A percentile compares a stretch with the other conserved stretches of the same genome.
Conservation (phyloP, 2,797 vertebrate species). For the Antennarius maculatus region DNA sequence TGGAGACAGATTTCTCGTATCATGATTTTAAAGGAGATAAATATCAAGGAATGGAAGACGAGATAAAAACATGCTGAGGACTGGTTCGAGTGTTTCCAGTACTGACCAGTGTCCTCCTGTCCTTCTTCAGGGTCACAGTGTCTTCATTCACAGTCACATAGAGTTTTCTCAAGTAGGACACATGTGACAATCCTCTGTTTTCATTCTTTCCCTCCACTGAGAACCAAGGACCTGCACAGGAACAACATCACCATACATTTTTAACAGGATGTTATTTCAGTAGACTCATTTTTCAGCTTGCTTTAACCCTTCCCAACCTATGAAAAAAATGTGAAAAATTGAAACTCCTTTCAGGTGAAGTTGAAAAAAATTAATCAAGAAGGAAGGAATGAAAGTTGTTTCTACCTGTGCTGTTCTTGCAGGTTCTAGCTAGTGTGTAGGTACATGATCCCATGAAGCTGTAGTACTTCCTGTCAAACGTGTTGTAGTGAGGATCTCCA, state of each 20-base stretch:
- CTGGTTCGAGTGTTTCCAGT: neutral
- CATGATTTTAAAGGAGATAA: neutral
- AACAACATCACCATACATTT: neutral
- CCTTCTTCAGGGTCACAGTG: constrained; percentile 82
- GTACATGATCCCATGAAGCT: constrained; percentile 88
- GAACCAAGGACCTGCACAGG: constrained; percentile 82
- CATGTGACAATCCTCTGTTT: constrained; percentile 70
- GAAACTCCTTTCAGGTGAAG: neutral
- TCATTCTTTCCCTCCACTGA: constrained; percentile 84
- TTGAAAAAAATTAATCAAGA: neutral
- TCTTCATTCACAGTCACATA: constrained; percentile 76
- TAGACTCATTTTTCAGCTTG: neutral
- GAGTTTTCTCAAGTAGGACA: constrained; percentile 82
- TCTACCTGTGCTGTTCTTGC: constrained; percentile 80
- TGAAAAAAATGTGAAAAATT: neutral
- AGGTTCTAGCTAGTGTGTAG: constrained; percentile 84
- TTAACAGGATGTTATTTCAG: too few species aligned
- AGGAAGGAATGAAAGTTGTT: too few species aligned
- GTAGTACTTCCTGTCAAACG: constrained; percentile 86
- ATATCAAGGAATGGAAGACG: constrained; percentile 8
- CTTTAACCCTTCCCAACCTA: too few species aligned
- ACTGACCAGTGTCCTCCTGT: constrained; percentile 79
- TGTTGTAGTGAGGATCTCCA: constrained; percentile 90
- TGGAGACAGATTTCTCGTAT: constrained; percentile 30
- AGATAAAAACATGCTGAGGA: neutral